Evolutionary conservation across 2,797 vertebrate genomes (phyloP).

Genomic region (Coccyzus lansbergi): DNA sequence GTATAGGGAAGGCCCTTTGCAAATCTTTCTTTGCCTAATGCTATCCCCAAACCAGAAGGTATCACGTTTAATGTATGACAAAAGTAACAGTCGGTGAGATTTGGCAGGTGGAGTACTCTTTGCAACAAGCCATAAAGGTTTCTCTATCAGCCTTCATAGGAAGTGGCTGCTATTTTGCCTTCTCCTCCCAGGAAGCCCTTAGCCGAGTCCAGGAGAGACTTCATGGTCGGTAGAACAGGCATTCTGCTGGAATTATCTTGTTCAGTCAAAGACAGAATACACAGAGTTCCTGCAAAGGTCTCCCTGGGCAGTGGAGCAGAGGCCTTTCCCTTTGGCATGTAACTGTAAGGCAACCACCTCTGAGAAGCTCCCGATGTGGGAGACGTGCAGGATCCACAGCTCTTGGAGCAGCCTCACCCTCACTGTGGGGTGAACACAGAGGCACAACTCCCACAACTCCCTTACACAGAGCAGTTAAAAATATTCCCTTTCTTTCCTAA

Average conservation of each 20-base stretch:
- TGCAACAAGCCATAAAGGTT: not conserved
- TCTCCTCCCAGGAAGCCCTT: not conserved
- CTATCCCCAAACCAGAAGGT: not conserved
- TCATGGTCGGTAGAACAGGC: not conserved
- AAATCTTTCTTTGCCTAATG: not conserved
- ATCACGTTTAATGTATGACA: accelerated
- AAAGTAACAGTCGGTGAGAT: not conserved
- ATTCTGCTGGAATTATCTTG: not conserved
- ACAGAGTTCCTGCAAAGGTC: not conserved
- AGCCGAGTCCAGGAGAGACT: not conserved
- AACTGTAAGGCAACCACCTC: not conserved
- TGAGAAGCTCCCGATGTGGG: not conserved
- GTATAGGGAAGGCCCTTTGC: not conserved
- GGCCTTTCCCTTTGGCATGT: not conserved
- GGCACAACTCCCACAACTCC: not conserved
- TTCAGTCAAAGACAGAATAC: not conserved
- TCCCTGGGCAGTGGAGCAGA: accelerated
- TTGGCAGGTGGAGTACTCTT: not conserved
- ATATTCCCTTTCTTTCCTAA: not conserved
- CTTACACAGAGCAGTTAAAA: not conserved
- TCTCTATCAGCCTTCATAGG: not conserved
- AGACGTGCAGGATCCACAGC: not conserved
- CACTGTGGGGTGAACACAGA: not conserved
- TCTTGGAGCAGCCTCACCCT: not conserved
- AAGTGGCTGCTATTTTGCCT: not conserved